Base-by-base conservation (phyloP, 1,140 invertebrate genomes). In the Drosophila biarmipes region DNA sequence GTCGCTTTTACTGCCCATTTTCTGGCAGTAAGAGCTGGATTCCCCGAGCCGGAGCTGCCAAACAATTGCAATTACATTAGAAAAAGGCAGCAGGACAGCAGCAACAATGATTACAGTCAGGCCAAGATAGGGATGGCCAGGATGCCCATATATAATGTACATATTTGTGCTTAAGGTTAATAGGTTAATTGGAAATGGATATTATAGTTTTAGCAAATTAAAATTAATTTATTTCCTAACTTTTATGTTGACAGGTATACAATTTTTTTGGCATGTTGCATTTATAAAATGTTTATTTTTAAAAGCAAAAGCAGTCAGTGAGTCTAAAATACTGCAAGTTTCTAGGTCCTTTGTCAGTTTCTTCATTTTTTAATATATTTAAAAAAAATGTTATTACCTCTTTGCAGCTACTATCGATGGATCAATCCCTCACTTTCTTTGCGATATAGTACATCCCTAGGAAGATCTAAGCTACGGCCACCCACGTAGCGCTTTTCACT, bases 41-140 rank as follows among this genome's bases (percentile, higher is more conserved):
- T 42, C 42, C 29, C 31, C 38, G 3, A 24, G 55, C 51, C 57
- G 73, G 55, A 56, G 46, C 54, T 80, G 74, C 53, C 82, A 87
- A 87, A 87, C 82, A 87, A 87, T 87, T 87, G 84, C 84, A 87
- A 87, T 87, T 87, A 87, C 79, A 76, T 87, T 87, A 87, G 84
- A 89, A 87, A 80, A 80, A 72, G 79, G 46, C 69, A 69, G 34
- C 17, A 29, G 31, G 12, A 40, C 17, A 40, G 37, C 45, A 51
- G 29, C 38, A 57, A 61, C 55, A 46, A 63, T 31, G 40, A 24
- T 58, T 48, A 63, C 69, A 79, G 59, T 58, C 58, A 58, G 53
- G 45, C 29, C 40, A 46, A 11, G 15, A 8, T 58, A 61, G 58
- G 10, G 53, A 61, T 61, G 58, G 14, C 2, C 56, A n/a, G 12